These are phyloP conservation scores for Cephonodes hylas DNA, from an alignment of 2,888 invertebrate genomes.

Conservation along the genomic window DNA sequence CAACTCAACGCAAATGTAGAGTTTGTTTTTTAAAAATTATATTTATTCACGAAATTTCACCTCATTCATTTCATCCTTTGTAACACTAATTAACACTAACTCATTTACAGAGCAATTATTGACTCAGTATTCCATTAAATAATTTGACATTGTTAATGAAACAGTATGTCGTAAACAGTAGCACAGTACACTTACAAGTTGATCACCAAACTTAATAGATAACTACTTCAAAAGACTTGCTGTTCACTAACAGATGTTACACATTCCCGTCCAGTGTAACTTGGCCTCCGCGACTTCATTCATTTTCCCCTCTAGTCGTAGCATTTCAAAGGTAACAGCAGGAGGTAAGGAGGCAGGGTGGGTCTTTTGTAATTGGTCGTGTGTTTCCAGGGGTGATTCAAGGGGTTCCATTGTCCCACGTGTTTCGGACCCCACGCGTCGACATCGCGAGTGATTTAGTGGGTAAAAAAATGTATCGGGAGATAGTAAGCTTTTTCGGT, in stretches of 20 bases:
- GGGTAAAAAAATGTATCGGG: constrained; percentile 29
- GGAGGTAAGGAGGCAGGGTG: constrained; percentile 28
- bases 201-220: constrained; percentile 52
- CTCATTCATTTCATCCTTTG: background rate
- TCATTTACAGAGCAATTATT: background rate
- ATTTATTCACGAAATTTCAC: too few species aligned
- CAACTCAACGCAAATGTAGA: too few species aligned
- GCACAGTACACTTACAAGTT: constrained; percentile 34
- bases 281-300: constrained; percentile 32
- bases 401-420: constrained; percentile 63
- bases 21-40: too few species aligned
- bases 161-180: constrained; percentile 26
- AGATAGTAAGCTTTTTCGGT: constrained; percentile 1
- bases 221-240: constrained; percentile 61
- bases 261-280: constrained; percentile 31
- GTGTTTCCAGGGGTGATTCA: constrained; percentile 43
- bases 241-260: constrained; percentile 61
- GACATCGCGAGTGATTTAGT: constrained; percentile 71
- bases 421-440: constrained; percentile 73
- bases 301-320: constrained; percentile 17
- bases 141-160: constrained; percentile 2
- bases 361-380: constrained; percentile 34
- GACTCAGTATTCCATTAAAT: background rate
- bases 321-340: background rate
- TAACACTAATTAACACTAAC: background rate